These are phyloP conservation scores for Hoplodrina blanda DNA, from an alignment of 2,888 invertebrate genomes.

Conservation along the genomic window DNA sequence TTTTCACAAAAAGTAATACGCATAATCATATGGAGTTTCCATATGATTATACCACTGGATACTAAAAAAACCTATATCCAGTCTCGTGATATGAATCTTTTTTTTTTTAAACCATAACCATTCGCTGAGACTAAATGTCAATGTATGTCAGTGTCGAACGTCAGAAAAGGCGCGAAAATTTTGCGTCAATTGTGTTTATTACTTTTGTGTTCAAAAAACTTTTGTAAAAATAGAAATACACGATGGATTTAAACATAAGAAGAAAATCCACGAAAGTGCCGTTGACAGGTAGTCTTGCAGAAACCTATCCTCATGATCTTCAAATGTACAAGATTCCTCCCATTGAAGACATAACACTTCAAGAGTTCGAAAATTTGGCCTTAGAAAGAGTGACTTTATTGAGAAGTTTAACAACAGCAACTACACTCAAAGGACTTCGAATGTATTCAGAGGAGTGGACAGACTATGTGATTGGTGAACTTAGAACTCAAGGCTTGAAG, in stretches of 20 bases:
- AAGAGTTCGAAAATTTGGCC: constrained; percentile 97
- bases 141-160: background rate
- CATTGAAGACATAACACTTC: constrained; percentile 92
- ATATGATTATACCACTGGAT: no score
- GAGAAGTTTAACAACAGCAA: constrained; percentile 94
- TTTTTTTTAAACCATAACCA: background rate
- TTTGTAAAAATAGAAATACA: background rate
- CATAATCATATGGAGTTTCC: no score
- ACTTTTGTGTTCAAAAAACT: background rate
- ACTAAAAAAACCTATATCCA: constrained; percentile 5
- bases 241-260: constrained; percentile 87
- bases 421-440: constrained; percentile 91
- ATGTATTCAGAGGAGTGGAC: constrained; percentile 93
- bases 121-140: background rate
- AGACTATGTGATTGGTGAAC: constrained; percentile 91
- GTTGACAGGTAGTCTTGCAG: constrained; percentile 84
- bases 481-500: constrained; percentile 92
- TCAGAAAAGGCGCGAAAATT: constrained; percentile 41
- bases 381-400: constrained; percentile 95
- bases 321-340: constrained; percentile 95
- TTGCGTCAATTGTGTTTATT: background rate
- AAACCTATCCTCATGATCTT: constrained; percentile 93
- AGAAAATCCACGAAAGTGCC: constrained; percentile 81
- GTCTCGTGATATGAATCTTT: no score
- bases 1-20: no score